Evolutionary conservation across 2,113 vertebrate species (phyloP).

Genomic region (Melierax canorus): DNA sequence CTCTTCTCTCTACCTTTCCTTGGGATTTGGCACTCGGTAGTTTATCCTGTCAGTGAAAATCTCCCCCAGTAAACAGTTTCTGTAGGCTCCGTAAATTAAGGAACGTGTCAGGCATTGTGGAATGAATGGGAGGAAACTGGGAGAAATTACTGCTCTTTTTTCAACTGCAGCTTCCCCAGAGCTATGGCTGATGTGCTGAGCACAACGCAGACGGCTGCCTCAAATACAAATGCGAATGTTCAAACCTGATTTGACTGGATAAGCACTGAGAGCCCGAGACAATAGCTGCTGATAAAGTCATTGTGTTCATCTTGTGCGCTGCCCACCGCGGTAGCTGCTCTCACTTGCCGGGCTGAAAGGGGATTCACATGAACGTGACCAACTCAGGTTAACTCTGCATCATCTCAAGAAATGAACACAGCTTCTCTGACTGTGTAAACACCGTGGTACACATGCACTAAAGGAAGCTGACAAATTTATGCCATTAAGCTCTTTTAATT

Average conservation of each 20-base stretch:
- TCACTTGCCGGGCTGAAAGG: neutral
- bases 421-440: neutral
- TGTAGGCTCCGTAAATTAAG: neutral
- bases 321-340: neutral
- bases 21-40: neutral
- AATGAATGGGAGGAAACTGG: neutral
- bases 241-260: neutral
- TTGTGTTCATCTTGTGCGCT: rapidly evolving
- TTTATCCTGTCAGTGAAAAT: neutral
- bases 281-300: neutral
- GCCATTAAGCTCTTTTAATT: neutral
- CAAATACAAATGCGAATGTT: neutral
- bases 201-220: neutral
- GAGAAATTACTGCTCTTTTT: neutral
- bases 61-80: neutral
- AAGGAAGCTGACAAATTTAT: neutral
- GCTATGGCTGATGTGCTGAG: neutral
- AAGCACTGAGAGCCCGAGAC: neutral
- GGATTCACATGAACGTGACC: neutral
- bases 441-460: rapidly evolving
- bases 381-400: neutral
- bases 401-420: neutral
- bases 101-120: neutral
- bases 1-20: neutral
- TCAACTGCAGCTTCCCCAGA: neutral